Evolutionary conservation across 2,113 vertebrate genomes (phyloP), one percentile per base, ranked within the genome.

Genomic region (Passerina amoena): DNA sequence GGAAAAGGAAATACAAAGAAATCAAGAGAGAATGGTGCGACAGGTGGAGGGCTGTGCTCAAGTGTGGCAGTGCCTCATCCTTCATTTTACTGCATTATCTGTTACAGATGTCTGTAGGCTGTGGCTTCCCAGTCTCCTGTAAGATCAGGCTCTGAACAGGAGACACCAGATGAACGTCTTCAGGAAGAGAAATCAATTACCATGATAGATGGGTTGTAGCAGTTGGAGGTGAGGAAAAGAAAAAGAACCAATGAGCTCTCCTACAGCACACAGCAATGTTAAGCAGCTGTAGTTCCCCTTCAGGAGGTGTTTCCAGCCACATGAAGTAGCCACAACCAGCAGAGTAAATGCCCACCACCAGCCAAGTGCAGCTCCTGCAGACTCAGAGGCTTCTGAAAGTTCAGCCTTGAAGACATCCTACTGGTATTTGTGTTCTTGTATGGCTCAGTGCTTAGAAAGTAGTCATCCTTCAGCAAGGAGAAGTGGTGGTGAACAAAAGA

Each of bases 21-120:
- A 76, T 61, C 0, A 0, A 0, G 24, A 51, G 42, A 82, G 14
- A 92, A 28, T 5, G 5, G 76, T 11, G 25, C 48, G 37, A 60
- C 30, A 44, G 66, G 77, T 2, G 0, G 37, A 87, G 64, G n/a
- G 63, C 50, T 86, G 40, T 88, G 76, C 50, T 77, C 6, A 3
- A 92, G 63, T 31, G 66, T 65, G 59, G 71, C 68, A 91, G 24
- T 31, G 35, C 59, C 59, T 94, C 63, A 73, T 81, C 54, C 40
- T 86, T 92, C 72, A 69, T 72, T 92, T 92, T 69, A 48, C 54
- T 61, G 59, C 47, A 31, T 70, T 53, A 70, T 91, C 59, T 57
- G 28, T 57, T 54, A 81, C 59, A 78, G 83, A 70, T 84, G 37
- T 81, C 68, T 1, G 2, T 18, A 38, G 37, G 30, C 47, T 86